Evolutionary conservation across 2,113 vertebrate genomes (phyloP).

Genomic region (Noturus placidus): DNA sequence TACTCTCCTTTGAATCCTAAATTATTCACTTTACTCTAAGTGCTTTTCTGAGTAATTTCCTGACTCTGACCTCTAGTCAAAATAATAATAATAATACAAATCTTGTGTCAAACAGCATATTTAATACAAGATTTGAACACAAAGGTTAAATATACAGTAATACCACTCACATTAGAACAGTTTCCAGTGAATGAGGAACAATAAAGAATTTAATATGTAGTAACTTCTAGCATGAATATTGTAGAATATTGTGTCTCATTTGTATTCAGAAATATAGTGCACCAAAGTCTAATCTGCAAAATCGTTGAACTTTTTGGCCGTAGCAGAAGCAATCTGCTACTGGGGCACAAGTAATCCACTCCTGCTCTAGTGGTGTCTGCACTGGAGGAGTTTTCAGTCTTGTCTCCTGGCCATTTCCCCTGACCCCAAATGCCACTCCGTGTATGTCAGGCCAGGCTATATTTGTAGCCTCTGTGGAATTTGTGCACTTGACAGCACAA

Average conservation of each 20-base stretch:
- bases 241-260: conserved; percentile 10
- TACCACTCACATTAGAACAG: background rate
- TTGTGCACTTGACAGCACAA: conserved; percentile 2
- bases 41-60: background rate
- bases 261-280: conserved; percentile 21
- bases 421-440: conserved; percentile 38
- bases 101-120: background rate
- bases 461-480: conserved; percentile 3
- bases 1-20: background rate
- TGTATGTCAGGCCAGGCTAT: conserved; percentile 19
- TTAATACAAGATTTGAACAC: background rate
- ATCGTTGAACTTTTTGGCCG: conserved; percentile 7
- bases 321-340: conserved; percentile 32
- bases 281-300: conserved; percentile 38
- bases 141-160: background rate
- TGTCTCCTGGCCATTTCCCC: conserved; percentile 7
- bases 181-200: background rate
- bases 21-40: background rate
- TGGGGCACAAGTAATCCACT: conserved; percentile 46
- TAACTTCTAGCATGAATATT: background rate
- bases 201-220: background rate
- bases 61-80: background rate
- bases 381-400: conserved; percentile 23
- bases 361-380: conserved; percentile 22
- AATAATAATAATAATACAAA: background rate